phyloP scores from a whole-genome alignment of 2,797 vertebrate genomes.

The Myioborus melanocephalus region DNA sequence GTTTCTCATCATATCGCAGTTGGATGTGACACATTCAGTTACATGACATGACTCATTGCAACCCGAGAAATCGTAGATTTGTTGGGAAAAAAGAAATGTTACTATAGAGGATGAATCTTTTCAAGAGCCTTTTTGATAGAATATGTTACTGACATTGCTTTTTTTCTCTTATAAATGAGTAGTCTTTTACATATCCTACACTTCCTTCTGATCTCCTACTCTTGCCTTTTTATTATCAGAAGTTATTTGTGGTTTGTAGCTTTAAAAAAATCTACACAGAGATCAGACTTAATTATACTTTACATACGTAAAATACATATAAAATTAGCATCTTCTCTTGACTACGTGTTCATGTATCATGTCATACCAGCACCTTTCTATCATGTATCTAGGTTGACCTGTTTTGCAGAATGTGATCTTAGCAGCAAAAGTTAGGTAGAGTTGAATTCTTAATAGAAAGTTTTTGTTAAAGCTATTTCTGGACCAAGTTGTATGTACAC shows the following conservation, averaged over 20 bases:
- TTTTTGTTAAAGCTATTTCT: background rate
- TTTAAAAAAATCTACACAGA: background rate
- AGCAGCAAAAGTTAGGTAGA: background rate
- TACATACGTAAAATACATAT: background rate
- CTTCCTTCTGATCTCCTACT: background rate
- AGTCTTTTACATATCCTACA: background rate
- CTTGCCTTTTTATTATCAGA: background rate
- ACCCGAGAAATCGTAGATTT: conserved; percentile 41
- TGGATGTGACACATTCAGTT: conserved; percentile 49
- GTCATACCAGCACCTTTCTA: background rate
- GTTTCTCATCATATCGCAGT: conserved; percentile 52
- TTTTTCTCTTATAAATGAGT: background rate
- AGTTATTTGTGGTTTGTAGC: background rate
- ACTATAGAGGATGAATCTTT: background rate
- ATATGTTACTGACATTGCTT: background rate
- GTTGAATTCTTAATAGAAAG: background rate
- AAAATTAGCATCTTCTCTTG: background rate
- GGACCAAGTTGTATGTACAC: background rate
- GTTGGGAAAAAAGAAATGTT: conserved; percentile 20
- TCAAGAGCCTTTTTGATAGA: background rate
- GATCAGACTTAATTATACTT: background rate
- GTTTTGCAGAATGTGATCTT: background rate
- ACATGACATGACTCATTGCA: conserved; percentile 46
- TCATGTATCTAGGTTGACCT: background rate
- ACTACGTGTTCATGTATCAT: background rate